Conservation (phyloP, 1,140 invertebrate species). For the Venustaconcha ellipsiformis region DNA sequence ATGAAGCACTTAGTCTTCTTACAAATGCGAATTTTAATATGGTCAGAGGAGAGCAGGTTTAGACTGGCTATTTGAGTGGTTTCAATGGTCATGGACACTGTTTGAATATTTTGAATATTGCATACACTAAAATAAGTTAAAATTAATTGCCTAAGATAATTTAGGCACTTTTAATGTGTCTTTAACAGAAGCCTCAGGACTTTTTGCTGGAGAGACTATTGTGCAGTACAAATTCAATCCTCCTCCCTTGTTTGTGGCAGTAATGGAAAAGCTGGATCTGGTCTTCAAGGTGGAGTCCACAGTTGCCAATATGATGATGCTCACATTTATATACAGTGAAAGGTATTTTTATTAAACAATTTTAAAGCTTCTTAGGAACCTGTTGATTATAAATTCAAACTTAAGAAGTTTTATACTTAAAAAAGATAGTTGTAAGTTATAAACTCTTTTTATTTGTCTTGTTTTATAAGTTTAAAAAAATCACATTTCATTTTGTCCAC, state of each 20-base stretch:
- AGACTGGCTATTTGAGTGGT: too few relatives aligned
- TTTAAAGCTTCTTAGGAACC: too few relatives aligned
- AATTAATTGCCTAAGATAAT: neutral
- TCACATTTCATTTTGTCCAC: too few relatives aligned
- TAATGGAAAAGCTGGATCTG: conserved; percentile 46
- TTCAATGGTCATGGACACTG: too few relatives aligned
- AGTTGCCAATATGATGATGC: conserved; percentile 14
- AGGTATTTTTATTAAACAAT: conserved; percentile 2
- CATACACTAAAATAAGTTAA: neutral
- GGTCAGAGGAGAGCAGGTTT: too few relatives aligned
- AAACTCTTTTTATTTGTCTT: too few relatives aligned
- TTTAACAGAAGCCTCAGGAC: conserved; percentile 73
- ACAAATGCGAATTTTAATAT: too few relatives aligned
- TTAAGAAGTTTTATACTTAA: too few relatives aligned
- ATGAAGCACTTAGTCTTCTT: too few relatives aligned
- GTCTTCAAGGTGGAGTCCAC: conserved; percentile 36
- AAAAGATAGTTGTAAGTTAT: too few relatives aligned
- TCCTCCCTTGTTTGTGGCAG: conserved; percentile 27
- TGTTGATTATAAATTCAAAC: too few relatives aligned
- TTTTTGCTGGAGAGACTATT: conserved; percentile 46
- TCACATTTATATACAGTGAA: conserved; percentile 29
- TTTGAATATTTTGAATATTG: neutral
- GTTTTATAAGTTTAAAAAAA: too few relatives aligned
- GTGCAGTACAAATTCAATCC: conserved; percentile 48
- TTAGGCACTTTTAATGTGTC: neutral